Evolutionary conservation across 2,797 vertebrate genomes (phyloP), one percentile per base, ranked within the genome.

Genomic region (Cyprinella venusta): DNA sequence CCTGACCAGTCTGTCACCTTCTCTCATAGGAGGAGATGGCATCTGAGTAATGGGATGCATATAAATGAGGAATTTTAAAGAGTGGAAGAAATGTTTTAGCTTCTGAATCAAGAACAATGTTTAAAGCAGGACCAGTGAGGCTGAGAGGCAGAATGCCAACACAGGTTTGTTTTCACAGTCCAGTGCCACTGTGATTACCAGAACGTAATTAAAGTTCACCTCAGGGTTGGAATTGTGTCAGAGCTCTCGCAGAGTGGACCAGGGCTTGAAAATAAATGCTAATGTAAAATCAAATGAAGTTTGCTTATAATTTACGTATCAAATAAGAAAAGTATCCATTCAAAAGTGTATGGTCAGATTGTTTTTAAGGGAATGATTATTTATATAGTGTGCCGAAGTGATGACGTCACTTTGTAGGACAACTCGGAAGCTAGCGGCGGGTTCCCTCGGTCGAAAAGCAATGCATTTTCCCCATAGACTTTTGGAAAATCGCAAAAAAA

Each of bases 1-100:
- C 79, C 59, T 26, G 65, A 80, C 64, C 78, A 26, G 59, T 84
- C 77, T 52, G 56, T 63, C 71, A 71, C n/a, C 36, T 76, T 50
- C 50, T 77, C 30, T 77, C 42, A 26, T 40, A 54, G 26, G 42
- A 52, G 70, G 54, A 4, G 52, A 45, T 30, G 8, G 13, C 30
- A 38, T 52, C 42, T 52, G 59, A 36, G 36, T 40, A 75, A 40
- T 75, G 80, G 30, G 36, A 48, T 50, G n/a, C 9, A 67, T 67
- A 77, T 63, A 59, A 9, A 63, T 5, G 59, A 26, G 30, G 45
- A 64, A 38, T 12, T 10, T 54, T 26, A 19, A 40, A 9, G 18
- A 48, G n/a, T 24, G 30, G 7, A 64, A 61, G 26, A 61, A 71
- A 52, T 36, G 45, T 54, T 38, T 24, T 13, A 81, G 79, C 2